A percentile compares a stretch with the other conserved stretches of the same genome.
Conservation (phyloP, 1,140 invertebrate species). For the Adoxophyes honmai region DNA sequence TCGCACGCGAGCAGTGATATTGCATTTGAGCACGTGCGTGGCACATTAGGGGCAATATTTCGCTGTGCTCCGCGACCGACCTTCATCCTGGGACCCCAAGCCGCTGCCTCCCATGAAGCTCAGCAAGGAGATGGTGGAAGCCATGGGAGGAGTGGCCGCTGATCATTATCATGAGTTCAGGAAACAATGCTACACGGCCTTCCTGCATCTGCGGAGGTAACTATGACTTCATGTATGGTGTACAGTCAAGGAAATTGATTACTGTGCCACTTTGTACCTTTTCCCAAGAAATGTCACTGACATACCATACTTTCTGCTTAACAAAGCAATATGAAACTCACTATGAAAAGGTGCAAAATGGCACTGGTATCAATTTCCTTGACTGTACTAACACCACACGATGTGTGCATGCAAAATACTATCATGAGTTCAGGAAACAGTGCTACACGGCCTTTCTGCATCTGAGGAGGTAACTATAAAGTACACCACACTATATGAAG, state of each 20-base stretch:
- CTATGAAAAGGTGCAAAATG: conserved; percentile 99
- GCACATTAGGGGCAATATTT: no score
- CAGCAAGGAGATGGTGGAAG: conserved; percentile 99
- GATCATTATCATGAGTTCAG: conserved; percentile 97
- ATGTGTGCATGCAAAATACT: conserved; percentile 94
- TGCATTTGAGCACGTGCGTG: no score
- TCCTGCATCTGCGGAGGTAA: conserved; percentile 92
- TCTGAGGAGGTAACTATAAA: conserved; percentile 86
- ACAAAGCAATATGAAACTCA: no score
- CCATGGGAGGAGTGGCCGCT: conserved; percentile 96
- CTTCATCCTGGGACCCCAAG: conserved; percentile 97
- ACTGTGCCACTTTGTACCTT: no score
- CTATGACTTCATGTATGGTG: no score
- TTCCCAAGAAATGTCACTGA: no score
- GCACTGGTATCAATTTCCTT: no score
- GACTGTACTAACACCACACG: conserved; percentile 99
- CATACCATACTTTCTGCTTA: no score
- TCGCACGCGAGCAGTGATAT: no score
- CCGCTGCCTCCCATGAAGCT: conserved; percentile 99
- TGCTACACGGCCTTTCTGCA: conserved; percentile 98
- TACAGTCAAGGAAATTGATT: no score
- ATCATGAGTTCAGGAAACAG: conserved; percentile 95
- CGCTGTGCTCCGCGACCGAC: no score
- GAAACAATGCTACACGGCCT: conserved; percentile 97
- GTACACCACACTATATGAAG: no score